Conservation (phyloP, 2,113 vertebrate genomes). For the Cisticola juncidis region DNA sequence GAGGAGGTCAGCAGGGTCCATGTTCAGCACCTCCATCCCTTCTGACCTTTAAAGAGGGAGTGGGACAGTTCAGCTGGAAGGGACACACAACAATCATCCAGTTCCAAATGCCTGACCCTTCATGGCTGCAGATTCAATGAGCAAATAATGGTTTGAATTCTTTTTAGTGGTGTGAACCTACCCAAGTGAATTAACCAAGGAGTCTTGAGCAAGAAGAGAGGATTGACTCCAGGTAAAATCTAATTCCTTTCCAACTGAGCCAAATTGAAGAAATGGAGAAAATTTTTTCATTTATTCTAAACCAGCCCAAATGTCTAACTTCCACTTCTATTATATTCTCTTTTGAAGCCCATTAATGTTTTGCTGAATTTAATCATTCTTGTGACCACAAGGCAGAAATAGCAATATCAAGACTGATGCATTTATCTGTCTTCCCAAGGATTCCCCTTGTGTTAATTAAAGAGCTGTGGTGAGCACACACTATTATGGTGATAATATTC, state of each 20-base stretch:
- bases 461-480: neutral
- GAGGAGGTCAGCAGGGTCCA: neutral
- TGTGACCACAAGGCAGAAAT: neutral
- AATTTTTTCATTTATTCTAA: neutral
- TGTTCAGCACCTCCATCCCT: neutral
- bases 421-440: neutral
- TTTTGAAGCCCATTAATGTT: neutral
- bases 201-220: neutral
- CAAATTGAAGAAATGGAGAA: neutral
- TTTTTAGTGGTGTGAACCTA: neutral
- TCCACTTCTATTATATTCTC: neutral
- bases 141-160: neutral
- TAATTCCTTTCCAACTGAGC: neutral
- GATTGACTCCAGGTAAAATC: neutral
- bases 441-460: neutral
- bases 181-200: neutral
- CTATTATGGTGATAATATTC: neutral
- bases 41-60: neutral
- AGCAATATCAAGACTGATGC: neutral
- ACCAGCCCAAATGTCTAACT: neutral
- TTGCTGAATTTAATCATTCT: neutral
- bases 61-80: neutral
- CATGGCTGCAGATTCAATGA: neutral
- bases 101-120: neutral
- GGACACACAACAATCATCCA: neutral